Conservation (phyloP, 2,888 invertebrate genomes). For the Carpatolechia fugitivella region DNA sequence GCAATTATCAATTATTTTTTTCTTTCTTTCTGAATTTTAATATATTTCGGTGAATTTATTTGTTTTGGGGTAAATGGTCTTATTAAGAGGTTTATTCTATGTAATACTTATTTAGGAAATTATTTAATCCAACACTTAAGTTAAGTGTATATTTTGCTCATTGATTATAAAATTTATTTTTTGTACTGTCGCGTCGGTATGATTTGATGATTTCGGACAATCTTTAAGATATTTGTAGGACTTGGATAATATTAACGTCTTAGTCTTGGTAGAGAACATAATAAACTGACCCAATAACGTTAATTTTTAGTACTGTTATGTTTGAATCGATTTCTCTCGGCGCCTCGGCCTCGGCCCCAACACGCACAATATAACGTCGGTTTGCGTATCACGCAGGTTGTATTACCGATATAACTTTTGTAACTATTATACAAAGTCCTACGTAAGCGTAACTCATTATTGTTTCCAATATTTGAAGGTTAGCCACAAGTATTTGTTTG, state of each 20-base stretch:
- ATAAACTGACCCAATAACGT: conserved; percentile 14
- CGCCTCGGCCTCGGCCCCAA: conserved; percentile 54
- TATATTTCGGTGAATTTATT: no score
- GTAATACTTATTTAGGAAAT: no score
- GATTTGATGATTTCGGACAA: neutral
- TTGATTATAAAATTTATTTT: no score
- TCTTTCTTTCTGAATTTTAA: no score
- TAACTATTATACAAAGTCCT: neutral
- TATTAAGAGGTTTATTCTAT: no score
- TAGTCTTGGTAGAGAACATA: neutral
- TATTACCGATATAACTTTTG: neutral
- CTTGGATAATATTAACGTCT: neutral
- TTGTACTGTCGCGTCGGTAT: no score
- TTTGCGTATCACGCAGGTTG: conserved; percentile 46
- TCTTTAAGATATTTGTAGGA: neutral
- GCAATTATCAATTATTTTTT: no score
- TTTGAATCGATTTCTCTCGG: conserved; percentile 64
- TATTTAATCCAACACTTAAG: no score
- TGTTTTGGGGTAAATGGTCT: no score
- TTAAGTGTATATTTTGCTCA: no score
- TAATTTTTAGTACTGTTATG: conserved; percentile 14
- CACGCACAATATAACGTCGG: conserved; percentile 45
- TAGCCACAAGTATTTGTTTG: no score
- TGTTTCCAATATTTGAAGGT: no score
- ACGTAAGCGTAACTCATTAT: neutral